These are phyloP conservation scores for Triplophysa bombifrons DNA, from an alignment of 2,797 vertebrate species.

Conservation along the genomic window DNA sequence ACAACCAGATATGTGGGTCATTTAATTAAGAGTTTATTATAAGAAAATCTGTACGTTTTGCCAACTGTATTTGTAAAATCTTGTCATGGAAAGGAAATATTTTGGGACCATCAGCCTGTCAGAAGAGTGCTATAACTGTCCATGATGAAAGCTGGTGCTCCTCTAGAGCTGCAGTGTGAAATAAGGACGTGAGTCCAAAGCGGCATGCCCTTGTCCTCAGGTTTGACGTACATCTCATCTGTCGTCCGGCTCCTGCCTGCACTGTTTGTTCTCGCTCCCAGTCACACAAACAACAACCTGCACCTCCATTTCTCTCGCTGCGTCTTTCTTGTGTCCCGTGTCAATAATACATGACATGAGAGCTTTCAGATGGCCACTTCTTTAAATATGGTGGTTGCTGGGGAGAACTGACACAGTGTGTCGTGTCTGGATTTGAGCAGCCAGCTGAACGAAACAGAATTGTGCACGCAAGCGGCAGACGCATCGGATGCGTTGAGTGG, in stretches of 20 bases:
- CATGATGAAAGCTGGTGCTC: not conserved
- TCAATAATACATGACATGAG: constrained; percentile 50
- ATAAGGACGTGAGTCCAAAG: not conserved
- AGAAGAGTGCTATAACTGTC: not conserved
- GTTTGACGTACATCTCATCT: not conserved
- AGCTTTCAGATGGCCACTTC: constrained; percentile 27
- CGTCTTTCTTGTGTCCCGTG: constrained; percentile 14
- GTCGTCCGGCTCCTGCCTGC: not conserved
- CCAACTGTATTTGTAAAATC: not conserved
- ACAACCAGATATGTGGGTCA: not conserved
- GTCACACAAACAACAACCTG: constrained; percentile 5
- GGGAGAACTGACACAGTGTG: constrained; percentile 27
- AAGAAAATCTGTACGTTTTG: not conserved
- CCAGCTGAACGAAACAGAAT: not conserved
- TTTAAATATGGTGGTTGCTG: constrained; percentile 28
- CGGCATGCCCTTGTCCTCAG: not conserved
- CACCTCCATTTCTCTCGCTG: not conserved
- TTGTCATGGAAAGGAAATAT: not conserved
- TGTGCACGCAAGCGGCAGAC: not conserved
- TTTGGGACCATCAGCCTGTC: not conserved
- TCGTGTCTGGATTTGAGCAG: constrained; percentile 8
- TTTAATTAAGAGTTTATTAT: too few species aligned
- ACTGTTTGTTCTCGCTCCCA: constrained; percentile 30
- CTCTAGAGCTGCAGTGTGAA: not conserved
- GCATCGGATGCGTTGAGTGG: not conserved